Evolutionary conservation across 1,140 invertebrate species (phyloP).

Genomic region (Drosophila erecta): DNA sequence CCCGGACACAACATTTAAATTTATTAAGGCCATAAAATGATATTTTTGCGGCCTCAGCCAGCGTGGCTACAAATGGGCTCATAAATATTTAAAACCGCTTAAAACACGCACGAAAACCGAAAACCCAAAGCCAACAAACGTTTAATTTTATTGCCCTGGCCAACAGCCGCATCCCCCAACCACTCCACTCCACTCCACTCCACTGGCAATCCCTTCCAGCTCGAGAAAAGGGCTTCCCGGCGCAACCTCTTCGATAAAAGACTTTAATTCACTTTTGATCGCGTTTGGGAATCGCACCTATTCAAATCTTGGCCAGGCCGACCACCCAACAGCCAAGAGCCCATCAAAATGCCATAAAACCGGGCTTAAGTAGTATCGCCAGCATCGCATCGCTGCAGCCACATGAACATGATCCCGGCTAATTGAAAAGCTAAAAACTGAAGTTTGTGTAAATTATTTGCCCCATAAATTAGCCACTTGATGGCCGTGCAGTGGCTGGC

Average conservation of each 20-base stretch:
- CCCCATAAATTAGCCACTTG: conserved; percentile 70
- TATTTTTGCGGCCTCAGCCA: conserved; percentile 59
- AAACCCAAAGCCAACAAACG: conserved; percentile 53
- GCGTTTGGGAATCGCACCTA: conserved; percentile 73
- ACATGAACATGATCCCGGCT: conserved; percentile 60
- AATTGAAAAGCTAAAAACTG: conserved; percentile 75
- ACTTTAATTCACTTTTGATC: conserved; percentile 73
- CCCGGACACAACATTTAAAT: conserved; percentile 67
- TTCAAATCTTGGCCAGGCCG: conserved; percentile 49
- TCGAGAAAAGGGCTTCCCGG: conserved; percentile 22
- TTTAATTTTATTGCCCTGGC: conserved; percentile 73
- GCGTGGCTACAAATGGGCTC: conserved; percentile 66
- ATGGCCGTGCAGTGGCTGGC: conserved; percentile 44
- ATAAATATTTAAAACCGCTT: conserved; percentile 81
- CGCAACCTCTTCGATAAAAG: conserved; percentile 55
- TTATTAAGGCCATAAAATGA: conserved; percentile 75
- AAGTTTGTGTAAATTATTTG: conserved; percentile 81
- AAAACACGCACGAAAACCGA: conserved; percentile 65
- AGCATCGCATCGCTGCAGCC: not conserved
- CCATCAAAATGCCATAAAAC: conserved; percentile 73
- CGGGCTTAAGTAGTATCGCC: conserved; percentile 41
- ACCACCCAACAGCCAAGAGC: conserved; percentile 64
- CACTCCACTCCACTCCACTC: not conserved
- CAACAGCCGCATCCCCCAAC: conserved; percentile 12
- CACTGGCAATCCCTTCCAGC: not conserved